Evolutionary conservation across 1,140 invertebrate species (phyloP).

Genomic region (Aphelenchoides fujianensis): DNA sequence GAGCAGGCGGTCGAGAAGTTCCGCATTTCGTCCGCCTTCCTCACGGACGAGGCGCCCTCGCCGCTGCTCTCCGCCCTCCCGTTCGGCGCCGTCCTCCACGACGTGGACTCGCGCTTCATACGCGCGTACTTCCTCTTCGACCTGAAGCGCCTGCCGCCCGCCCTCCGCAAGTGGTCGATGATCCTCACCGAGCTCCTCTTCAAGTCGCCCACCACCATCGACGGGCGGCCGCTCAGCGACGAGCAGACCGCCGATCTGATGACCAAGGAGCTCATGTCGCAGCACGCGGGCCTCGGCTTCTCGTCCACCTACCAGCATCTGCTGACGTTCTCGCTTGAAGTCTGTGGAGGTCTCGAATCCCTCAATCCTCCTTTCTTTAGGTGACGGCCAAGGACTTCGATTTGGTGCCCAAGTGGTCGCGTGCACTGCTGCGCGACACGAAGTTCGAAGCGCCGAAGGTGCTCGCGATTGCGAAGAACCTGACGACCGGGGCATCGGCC

Average conservation of each 20-base stretch:
- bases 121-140: constrained; percentile 37
- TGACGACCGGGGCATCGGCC: constrained; percentile 31
- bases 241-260: constrained; percentile 42
- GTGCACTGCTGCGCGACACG: constrained; percentile 28
- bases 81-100: constrained; percentile 27
- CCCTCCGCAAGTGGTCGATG: constrained; percentile 44
- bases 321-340: neutral
- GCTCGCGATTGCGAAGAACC: constrained; percentile 30
- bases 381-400: neutral
- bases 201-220: constrained; percentile 37
- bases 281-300: neutral
- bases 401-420: constrained; percentile 40
- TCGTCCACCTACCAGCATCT: neutral
- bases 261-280: constrained; percentile 25
- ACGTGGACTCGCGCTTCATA: constrained; percentile 38
- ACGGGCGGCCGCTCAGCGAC: constrained; percentile 28
- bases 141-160: constrained; percentile 18
- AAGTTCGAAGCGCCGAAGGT: constrained; percentile 19
- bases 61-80: no score
- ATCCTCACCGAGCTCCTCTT: constrained; percentile 42
- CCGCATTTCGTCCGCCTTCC: no score
- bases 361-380: neutral
- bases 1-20: no score
- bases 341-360: neutral
- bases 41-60: no score